Conservation (phyloP, 2,113 vertebrate genomes). For the Thermophis baileyi region DNA sequence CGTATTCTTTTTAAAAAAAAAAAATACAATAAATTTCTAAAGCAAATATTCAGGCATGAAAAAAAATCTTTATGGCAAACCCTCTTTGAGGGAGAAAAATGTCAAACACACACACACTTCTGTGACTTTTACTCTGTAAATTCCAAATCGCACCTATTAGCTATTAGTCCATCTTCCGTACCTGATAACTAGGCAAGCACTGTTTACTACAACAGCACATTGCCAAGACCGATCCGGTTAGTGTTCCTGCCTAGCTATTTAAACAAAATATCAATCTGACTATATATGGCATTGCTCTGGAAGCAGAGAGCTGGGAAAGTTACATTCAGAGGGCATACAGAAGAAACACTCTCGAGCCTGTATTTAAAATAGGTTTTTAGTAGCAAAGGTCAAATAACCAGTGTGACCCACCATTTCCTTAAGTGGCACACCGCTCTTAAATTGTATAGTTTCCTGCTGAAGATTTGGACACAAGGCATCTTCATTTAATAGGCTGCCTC, state of each 20-base stretch:
- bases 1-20: background rate
- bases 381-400: constrained; percentile 95
- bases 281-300: constrained; percentile 68
- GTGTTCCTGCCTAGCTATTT: constrained; percentile 49
- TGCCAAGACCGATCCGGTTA: constrained; percentile 41
- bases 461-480: background rate
- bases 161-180: constrained; percentile 42
- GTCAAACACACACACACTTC: background rate
- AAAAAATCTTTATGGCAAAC: background rate
- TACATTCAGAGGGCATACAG: constrained; percentile 21
- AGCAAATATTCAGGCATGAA: background rate
- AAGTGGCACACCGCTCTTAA: constrained; percentile 81
- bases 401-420: constrained; percentile 92
- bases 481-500: constrained; percentile 38
- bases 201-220: constrained; percentile 41
- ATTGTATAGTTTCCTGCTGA: constrained; percentile 59
- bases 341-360: background rate
- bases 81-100: background rate
- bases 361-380: constrained; percentile 80
- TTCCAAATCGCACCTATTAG: constrained; percentile 17
- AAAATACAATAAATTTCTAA: background rate
- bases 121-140: constrained; percentile 39
- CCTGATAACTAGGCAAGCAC: constrained; percentile 39
- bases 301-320: constrained; percentile 43
- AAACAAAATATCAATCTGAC: constrained; percentile 61